Evolutionary conservation across 2,797 vertebrate species (phyloP), one percentile per base, ranked within the genome.

Genomic region (Microhierax caerulescens): DNA sequence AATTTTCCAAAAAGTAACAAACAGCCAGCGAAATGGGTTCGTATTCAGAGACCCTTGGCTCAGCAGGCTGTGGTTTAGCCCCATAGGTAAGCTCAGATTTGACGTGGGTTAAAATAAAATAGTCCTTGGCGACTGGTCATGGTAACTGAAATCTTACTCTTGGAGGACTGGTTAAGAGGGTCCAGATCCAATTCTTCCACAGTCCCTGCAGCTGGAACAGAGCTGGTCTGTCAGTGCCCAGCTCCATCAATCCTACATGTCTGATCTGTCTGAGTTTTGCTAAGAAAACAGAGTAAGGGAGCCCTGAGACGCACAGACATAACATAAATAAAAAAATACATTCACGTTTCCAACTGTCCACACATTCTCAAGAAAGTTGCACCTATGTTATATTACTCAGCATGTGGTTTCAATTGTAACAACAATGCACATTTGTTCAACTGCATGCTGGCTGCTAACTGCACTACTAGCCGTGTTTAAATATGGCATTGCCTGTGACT

Each of bases 371-470:
- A 93, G 69, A 48, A 95, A 68, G 85, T 64, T 90, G 84, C 94
- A 90, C 97, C 96, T 97, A 96, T 64, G 92, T 78, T 96, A 67
- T n/a, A 63, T 89, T 93, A 76, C 93, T 95, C 95, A 91, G 96
- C 98, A 98, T 98, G 97, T 98, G 98, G 97, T 98, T 98, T 97
- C 97, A 97, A 98, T 98, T 97, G 88, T 41, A 90, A 92, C 94
- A 97, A 98, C 98, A 98, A 98, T 95, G 97, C 68, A 16, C 95
- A 27, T 97, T 97, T 98, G 97, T 98, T 98, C 89, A 13, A 86
- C 79, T 57, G 67, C 45, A 12, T 0, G 16, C 92, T 93, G 96
- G 88, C 95, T 96, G 95, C 70, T 85, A 93, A 96, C 88, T 53
- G 81, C 84, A 1, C 91, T 28, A 27, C 36, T 82, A 86, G 85